A percentile compares a stretch with the other conserved stretches of the same genome.
phyloP scores from a whole-genome alignment of 2,113 vertebrate genomes.

The Oxyruncus cristatus region DNA sequence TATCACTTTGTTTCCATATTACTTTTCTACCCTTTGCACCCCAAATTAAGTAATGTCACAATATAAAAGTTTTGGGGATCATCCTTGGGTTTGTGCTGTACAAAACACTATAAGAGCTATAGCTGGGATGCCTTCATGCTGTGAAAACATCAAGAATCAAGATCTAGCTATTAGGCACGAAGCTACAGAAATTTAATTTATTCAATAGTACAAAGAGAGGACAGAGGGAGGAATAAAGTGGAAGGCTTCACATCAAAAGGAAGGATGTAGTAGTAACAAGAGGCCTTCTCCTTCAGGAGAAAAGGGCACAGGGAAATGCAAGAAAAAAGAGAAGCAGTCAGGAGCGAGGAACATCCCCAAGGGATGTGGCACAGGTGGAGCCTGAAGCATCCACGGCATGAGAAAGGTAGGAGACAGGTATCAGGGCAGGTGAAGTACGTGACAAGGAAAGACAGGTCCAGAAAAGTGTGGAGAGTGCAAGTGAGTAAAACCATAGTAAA shows the following conservation, averaged over 20 bases:
- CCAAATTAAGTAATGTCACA: background rate
- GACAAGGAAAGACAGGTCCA: background rate
- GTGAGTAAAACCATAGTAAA: background rate
- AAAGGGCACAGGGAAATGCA: background rate
- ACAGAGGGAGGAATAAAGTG: background rate
- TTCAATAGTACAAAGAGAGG: background rate
- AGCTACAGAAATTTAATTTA: background rate
- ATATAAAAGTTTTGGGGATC: background rate
- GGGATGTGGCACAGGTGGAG: background rate
- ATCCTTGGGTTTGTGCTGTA: background rate
- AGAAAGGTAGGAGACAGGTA: background rate
- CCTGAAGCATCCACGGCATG: background rate
- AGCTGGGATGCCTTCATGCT: background rate
- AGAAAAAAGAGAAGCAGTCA: background rate
- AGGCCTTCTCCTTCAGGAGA: background rate
- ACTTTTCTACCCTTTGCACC: background rate
- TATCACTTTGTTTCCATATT: background rate
- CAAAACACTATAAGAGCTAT: rapidly evolving
- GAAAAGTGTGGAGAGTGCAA: background rate
- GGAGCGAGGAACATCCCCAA: background rate
- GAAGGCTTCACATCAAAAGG: background rate
- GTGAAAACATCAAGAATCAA: background rate
- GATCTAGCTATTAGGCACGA: background rate
- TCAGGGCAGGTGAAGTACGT: background rate
- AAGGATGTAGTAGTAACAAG: background rate